Conservation (phyloP, 2,113 vertebrate genomes). For the Colius striatus region DNA sequence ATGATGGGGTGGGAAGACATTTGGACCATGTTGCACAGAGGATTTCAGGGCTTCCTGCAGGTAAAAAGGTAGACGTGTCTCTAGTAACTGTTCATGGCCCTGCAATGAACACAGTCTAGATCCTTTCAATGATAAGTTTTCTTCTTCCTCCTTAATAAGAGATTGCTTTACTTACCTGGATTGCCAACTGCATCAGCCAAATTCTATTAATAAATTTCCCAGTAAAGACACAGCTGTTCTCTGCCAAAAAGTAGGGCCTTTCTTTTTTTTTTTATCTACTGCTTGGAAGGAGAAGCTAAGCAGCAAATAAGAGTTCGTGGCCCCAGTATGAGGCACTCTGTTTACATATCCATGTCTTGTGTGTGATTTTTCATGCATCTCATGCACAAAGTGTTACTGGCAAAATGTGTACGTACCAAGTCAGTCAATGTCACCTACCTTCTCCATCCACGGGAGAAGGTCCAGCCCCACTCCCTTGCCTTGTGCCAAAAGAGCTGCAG, state of each 20-base stretch:
- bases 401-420: not conserved
- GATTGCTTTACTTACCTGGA: not conserved
- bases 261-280: not conserved
- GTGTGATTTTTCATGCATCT: not conserved
- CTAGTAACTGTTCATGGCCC: not conserved
- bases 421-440: not conserved
- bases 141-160: not conserved
- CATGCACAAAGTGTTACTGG: not conserved
- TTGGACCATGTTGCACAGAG: fast-evolving
- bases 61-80: not conserved
- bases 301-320: not conserved
- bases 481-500: not conserved
- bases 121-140: not conserved
- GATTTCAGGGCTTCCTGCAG: not conserved
- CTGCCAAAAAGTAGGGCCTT: not conserved
- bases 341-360: not conserved
- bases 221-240: not conserved
- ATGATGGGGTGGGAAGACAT: fast-evolving
- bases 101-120: not conserved
- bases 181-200: not conserved
- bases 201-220: not conserved
- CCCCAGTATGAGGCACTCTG: not conserved
- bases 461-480: not conserved
- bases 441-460: not conserved
- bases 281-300: not conserved